phyloP scores from a whole-genome alignment of 2,888 invertebrate genomes.

The Thymelicus acteon region DNA sequence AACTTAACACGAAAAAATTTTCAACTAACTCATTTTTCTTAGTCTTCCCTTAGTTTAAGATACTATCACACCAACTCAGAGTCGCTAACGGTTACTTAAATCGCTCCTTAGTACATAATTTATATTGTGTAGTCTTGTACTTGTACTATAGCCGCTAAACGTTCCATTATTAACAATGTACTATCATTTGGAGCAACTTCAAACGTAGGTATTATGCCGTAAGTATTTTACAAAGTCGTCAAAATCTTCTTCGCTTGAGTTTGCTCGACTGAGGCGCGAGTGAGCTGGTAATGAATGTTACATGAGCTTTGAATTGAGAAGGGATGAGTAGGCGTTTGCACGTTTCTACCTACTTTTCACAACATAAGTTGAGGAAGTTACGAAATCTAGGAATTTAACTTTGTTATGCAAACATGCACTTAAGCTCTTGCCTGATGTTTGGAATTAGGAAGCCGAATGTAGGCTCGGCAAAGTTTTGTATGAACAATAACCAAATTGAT shows the following conservation, averaged over 20 bases:
- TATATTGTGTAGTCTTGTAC: no score
- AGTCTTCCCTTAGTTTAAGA: no score
- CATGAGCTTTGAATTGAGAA: conserved; percentile 31
- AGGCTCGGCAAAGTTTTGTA: background rate
- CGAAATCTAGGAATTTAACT: conserved; percentile 13
- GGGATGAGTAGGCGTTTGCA: conserved; percentile 18
- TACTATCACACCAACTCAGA: no score
- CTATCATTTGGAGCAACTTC: background rate
- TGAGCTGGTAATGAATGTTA: conserved; percentile 32
- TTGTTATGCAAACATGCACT: background rate
- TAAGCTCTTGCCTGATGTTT: background rate
- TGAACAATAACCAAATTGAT: background rate
- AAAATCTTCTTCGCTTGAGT: conserved; percentile 21
- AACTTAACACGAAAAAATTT: no score
- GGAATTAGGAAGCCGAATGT: no score
- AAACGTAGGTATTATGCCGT: background rate
- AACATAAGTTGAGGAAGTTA: conserved; percentile 8
- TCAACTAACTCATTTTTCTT: no score
- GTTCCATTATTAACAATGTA: background rate
- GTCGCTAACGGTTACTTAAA: no score
- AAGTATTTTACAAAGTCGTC: conserved; percentile 25
- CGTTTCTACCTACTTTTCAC: conserved; percentile 14
- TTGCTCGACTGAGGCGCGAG: conserved; percentile 24
- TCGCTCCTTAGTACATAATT: no score
- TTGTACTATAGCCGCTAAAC: background rate